phyloP scores from a whole-genome alignment of 2,113 vertebrate species.

The Antechinus flavipes region DNA sequence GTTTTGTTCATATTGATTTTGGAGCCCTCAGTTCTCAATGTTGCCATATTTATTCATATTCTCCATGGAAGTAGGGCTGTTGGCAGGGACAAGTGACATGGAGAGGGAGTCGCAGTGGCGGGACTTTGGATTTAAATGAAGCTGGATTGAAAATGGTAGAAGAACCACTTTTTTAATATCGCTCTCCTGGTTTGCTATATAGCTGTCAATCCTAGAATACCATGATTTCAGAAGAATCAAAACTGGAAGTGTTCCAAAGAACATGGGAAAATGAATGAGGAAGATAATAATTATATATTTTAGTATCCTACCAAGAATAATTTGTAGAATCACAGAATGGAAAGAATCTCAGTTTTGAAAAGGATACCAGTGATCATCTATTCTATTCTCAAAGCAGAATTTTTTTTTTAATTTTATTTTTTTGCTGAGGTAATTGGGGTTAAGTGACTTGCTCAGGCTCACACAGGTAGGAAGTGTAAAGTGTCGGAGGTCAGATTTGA shows the following conservation, averaged over 20 bases:
- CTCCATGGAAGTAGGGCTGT: slow-evolving; percentile 74
- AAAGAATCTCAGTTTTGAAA: neutral
- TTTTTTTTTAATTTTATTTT: too few relatives aligned
- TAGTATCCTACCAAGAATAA: neutral
- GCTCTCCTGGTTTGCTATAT: neutral
- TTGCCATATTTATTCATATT: slow-evolving; percentile 82
- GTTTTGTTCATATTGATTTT: slow-evolving; percentile 93
- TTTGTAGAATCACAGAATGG: neutral
- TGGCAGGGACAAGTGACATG: slow-evolving; percentile 44
- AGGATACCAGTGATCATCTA: neutral
- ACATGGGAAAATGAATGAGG: neutral
- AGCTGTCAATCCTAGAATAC: neutral
- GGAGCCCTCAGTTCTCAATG: slow-evolving; percentile 89
- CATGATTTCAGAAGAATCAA: neutral
- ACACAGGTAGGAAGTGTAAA: too few relatives aligned
- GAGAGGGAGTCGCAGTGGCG: slow-evolving; percentile 18
- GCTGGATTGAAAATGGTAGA: slow-evolving; percentile 76
- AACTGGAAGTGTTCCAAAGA: neutral
- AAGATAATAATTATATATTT: neutral
- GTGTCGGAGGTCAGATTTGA: too few relatives aligned
- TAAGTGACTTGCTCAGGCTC: too few relatives aligned
- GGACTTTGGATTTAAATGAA: slow-evolving; percentile 53
- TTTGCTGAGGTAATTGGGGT: too few relatives aligned
- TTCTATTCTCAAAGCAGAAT: too few relatives aligned
- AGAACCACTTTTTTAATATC: neutral